phyloP scores from a whole-genome alignment of 2,113 vertebrate genomes.

The Anthoscopus minutus region DNA sequence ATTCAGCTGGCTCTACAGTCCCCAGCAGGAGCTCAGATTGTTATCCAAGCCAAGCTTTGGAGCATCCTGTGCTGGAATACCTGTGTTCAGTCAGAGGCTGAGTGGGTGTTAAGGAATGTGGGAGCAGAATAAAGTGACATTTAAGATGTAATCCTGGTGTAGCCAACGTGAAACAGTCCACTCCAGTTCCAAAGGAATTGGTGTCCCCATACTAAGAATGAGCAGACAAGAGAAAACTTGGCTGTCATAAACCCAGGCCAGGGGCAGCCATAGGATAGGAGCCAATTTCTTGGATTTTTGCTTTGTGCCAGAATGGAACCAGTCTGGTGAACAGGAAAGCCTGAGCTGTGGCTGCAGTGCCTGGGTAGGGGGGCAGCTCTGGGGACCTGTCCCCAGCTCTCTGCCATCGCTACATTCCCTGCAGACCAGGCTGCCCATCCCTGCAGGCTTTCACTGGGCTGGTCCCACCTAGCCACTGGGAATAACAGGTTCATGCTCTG shows the following conservation, averaged over 20 bases:
- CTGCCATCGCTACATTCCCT: not conserved
- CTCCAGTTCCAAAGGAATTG: not conserved
- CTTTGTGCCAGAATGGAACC: not conserved
- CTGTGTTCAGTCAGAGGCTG: not conserved
- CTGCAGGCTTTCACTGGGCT: not conserved
- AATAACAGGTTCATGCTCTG: not conserved
- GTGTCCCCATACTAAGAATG: not conserved
- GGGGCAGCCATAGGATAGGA: not conserved
- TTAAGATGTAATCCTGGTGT: not conserved
- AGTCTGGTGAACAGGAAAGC: not conserved
- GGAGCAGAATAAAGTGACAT: not conserved
- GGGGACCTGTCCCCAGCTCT: not conserved
- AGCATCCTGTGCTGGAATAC: not conserved
- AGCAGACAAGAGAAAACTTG: not conserved
- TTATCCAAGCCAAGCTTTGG: not conserved
- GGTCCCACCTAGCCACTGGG: not conserved
- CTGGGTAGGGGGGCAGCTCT: not conserved
- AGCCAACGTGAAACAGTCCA: not conserved
- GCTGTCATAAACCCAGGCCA: not conserved
- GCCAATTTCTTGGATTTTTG: not conserved
- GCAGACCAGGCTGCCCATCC: not conserved
- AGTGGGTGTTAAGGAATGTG: not conserved
- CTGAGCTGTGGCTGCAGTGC: not conserved
- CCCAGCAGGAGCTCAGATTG: not conserved
- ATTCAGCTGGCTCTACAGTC: not conserved